Evolutionary conservation across 2,113 vertebrate genomes (phyloP), one percentile per base, ranked within the genome.

Genomic region (Thunnus thynnus): DNA sequence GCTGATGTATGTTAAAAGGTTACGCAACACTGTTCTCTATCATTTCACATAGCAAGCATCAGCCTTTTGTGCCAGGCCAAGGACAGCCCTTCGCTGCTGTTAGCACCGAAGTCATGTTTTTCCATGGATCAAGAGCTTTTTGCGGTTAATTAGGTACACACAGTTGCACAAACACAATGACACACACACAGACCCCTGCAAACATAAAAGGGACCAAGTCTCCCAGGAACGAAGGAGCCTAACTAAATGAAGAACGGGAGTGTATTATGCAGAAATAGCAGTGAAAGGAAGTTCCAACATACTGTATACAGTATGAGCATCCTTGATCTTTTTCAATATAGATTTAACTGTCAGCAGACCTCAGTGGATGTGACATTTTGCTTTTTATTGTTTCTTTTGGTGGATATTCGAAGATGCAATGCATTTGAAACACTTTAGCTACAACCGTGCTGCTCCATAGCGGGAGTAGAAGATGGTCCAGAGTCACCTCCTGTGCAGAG

Each of bases 1-100:
- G 52, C 79, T 82, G 75, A 85, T 68, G 85, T 80, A 67, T 74
- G 79, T 86, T 76, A 77, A 85, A 72, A 87, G 83, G 85, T 78
- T 82, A 64, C 9, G 1, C 68, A 64, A 60, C 80, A 30, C 65
- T 57, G 52, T 78, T 80, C 83, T 80, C 63, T 30, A 67, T 81
- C 76, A 57, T 13, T 30, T 82, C 72, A 84, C 67, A 73, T 72
- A 78, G 63, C 67, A 54, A 47, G 41, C 46, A 54, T 82, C 85
- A 73, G 90, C 86, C 20, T 66, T 86, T 78, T 83, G 18, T 76
- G 50, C 17, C 57, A 10, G 22, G 50, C 54, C 83, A 86, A 91
- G 85, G 85, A 90, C 88, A 44, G 56, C n/a, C 22, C 22, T 11
- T 8, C 30, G 17, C 56, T n/a, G 30, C n/a, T 25, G 66, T 57